These are phyloP conservation scores for Baryphthengus martii DNA, from an alignment of 2,113 vertebrate species.

Conservation along the genomic window DNA sequence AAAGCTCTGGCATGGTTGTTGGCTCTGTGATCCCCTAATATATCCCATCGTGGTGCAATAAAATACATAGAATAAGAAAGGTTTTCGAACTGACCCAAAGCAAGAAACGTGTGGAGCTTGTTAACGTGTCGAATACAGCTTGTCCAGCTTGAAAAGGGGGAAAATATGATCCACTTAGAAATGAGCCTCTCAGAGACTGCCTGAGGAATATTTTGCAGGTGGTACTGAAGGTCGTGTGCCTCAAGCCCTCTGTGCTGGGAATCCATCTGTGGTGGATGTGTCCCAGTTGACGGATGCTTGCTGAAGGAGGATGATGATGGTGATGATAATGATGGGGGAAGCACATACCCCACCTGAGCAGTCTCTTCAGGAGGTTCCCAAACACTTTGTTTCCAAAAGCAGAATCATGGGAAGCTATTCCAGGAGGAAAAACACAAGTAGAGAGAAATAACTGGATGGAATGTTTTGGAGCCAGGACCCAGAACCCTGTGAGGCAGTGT, in stretches of 20 bases:
- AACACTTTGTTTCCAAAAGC: background rate
- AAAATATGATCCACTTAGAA: background rate
- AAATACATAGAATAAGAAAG: background rate
- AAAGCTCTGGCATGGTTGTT: background rate
- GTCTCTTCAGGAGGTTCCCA: background rate
- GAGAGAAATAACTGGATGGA: background rate
- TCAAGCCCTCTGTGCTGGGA: background rate
- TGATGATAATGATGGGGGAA: background rate
- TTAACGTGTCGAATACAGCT: background rate
- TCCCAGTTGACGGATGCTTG: rapidly evolving
- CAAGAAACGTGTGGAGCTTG: background rate
- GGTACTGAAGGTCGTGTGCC: background rate
- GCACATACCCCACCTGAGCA: background rate
- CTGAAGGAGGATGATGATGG: background rate
- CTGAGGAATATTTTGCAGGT: background rate
- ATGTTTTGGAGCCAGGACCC: background rate
- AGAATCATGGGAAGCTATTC: background rate
- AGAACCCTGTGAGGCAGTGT: rapidly evolving
- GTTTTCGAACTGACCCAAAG: background rate
- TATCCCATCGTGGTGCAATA: background rate
- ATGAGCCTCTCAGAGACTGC: background rate
- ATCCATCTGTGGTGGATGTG: background rate
- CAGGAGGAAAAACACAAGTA: background rate
- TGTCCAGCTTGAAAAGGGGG: background rate
- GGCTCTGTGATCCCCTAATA: background rate